These are phyloP conservation scores for Cyphomyrus discorhynchus DNA, from an alignment of 2,113 vertebrate genomes.

Conservation along the genomic window DNA sequence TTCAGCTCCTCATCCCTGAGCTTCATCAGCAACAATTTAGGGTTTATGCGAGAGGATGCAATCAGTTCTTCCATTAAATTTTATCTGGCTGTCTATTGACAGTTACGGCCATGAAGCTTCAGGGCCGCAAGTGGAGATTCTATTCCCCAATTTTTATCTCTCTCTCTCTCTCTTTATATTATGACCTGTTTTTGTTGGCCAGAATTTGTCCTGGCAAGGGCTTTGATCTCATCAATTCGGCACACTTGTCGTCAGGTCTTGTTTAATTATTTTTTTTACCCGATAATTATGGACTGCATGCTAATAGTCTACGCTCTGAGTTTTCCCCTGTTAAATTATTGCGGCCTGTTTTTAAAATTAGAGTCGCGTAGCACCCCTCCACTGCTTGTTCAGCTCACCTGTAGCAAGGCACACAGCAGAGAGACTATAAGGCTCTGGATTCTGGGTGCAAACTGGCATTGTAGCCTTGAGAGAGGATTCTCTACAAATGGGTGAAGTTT, in stretches of 20 bases:
- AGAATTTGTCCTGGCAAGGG: background rate
- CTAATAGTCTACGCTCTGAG: background rate
- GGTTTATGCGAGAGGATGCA: constrained; percentile 21
- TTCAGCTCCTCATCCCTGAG: background rate
- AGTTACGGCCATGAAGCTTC: constrained; percentile 1
- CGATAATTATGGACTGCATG: background rate
- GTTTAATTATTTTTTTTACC: background rate
- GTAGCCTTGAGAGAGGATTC: background rate
- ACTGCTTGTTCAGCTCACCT: background rate
- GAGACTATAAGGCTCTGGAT: background rate
- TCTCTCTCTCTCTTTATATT: constrained; percentile 14
- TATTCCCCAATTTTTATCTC: background rate
- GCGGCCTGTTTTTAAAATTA: background rate
- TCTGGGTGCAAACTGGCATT: background rate
- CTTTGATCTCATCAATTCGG: constrained; percentile 18
- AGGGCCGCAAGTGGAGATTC: background rate
- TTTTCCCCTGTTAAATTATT: background rate
- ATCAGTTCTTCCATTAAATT: constrained; percentile 23
- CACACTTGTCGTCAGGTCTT: background rate
- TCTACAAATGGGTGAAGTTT: background rate
- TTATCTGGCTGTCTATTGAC: constrained; percentile 25
- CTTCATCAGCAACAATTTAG: constrained; percentile 7
- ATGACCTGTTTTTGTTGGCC: background rate
- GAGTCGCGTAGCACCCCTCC: background rate
- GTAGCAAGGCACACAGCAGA: background rate